A percentile compares a stretch with the other conserved stretches of the same genome.
phyloP scores from a whole-genome alignment of 2,797 vertebrate species.

The Antennarius maculatus region DNA sequence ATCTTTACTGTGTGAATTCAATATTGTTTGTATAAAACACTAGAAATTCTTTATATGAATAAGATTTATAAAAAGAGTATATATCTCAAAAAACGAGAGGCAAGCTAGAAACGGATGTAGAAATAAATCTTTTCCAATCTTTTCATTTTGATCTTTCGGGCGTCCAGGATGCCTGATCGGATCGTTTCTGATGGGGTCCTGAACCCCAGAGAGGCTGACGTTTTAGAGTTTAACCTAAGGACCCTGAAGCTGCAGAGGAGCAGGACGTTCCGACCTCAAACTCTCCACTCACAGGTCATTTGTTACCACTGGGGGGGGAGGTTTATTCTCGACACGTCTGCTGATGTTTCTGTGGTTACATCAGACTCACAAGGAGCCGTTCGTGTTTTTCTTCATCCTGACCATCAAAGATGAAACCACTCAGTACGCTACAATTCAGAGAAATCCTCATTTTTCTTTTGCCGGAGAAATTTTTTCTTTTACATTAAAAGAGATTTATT shows the following conservation, averaged over 20 bases:
- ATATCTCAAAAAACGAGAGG: too few relatives aligned
- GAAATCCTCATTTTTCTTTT: slow-evolving; percentile 3
- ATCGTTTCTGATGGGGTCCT: too few relatives aligned
- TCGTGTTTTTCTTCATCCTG: slow-evolving; percentile 16
- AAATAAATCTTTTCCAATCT: too few relatives aligned
- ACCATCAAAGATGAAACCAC: slow-evolving; percentile 26
- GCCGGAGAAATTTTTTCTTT: not conserved
- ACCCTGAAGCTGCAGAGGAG: not conserved
- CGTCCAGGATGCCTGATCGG: too few relatives aligned
- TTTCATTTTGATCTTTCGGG: too few relatives aligned
- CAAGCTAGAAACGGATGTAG: too few relatives aligned
- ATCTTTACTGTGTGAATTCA: too few relatives aligned
- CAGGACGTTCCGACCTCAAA: slow-evolving; percentile 3
- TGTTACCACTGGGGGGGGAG: not conserved
- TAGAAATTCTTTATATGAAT: too few relatives aligned
- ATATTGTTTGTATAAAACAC: too few relatives aligned
- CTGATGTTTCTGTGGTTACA: slow-evolving; percentile 20
- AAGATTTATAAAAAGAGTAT: too few relatives aligned
- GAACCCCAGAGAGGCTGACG: not conserved
- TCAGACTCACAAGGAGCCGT: slow-evolving; percentile 7
- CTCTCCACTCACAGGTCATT: slow-evolving; percentile 8
- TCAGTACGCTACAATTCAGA: not conserved
- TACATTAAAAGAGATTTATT: slow-evolving; percentile 4
- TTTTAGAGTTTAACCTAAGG: not conserved
- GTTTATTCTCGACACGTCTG: slow-evolving; percentile 5